These are phyloP conservation scores for Battus philenor DNA, from an alignment of 1,140 invertebrate species.

Conservation along the genomic window DNA sequence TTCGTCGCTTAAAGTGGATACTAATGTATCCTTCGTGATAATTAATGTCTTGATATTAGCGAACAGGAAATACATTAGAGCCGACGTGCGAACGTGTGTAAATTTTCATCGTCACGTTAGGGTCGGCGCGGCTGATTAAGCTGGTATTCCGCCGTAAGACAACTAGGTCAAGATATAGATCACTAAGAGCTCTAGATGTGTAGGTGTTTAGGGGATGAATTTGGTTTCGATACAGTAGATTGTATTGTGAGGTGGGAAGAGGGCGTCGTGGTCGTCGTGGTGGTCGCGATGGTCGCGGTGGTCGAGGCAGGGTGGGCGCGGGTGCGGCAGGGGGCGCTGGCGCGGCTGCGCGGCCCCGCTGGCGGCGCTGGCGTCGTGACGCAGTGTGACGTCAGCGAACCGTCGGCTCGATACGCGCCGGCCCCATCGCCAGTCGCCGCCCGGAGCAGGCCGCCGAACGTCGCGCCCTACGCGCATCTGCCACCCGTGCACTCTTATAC, in stretches of 20 bases:
- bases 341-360: constrained; percentile 44
- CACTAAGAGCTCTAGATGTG: too few species aligned
- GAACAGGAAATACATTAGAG: too few species aligned
- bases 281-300: constrained; percentile 49
- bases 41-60: too few species aligned
- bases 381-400: constrained; percentile 76
- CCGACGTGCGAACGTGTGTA: too few species aligned
- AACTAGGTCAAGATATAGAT: too few species aligned
- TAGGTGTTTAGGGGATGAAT: constrained; percentile 5
- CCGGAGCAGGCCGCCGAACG: constrained; percentile 68
- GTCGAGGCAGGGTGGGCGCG: constrained; percentile 61
- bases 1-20: too few species aligned
- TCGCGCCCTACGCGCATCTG: constrained; percentile 61
- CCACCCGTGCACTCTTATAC: constrained; percentile 65
- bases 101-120: too few species aligned
- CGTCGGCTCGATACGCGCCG: constrained; percentile 64
- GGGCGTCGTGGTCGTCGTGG: constrained; percentile 3
- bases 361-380: constrained; percentile 74
- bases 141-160: too few species aligned
- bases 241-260: neutral
- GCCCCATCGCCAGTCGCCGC: constrained; percentile 66
- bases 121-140: too few species aligned
- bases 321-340: constrained; percentile 36
- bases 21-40: too few species aligned
- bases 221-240: neutral